Conservation (phyloP, 2,113 vertebrate species). For the Loxodonta africana region DNA sequence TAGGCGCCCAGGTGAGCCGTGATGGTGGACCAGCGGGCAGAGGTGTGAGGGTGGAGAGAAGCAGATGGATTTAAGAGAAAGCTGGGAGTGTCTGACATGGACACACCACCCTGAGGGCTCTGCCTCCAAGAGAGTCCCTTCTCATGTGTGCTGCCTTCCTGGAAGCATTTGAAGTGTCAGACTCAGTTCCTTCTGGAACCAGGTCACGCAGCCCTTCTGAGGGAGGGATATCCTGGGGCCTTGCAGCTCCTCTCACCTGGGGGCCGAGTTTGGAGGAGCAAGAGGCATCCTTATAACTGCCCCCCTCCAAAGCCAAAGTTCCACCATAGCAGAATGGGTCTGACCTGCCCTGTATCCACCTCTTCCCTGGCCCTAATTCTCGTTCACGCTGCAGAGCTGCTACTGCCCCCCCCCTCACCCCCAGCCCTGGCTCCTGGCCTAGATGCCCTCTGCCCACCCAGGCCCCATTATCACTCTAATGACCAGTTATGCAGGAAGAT, state of each 20-base stretch:
- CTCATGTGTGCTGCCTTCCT: neutral
- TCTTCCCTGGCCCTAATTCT: rapidly evolving
- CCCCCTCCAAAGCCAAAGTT: neutral
- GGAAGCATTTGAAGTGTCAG: neutral
- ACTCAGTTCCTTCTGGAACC: neutral
- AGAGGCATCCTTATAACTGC: neutral
- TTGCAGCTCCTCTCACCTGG: neutral
- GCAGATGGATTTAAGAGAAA: neutral
- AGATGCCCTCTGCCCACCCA: neutral
- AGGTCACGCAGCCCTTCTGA: neutral
- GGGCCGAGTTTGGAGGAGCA: too few species aligned
- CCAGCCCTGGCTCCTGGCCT: neutral
- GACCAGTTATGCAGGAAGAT: neutral
- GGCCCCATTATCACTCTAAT: neutral
- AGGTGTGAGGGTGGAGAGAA: neutral
- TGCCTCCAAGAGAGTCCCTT: neutral
- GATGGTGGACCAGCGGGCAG: neutral
- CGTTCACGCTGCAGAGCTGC: neutral
- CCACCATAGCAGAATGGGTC: neutral
- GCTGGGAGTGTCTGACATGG: neutral
- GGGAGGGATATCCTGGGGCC: neutral
- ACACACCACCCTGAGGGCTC: neutral
- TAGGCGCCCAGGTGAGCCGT: neutral
- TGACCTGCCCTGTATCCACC: neutral
- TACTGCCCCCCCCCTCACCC: too few species aligned